Evolutionary conservation across 2,888 invertebrate genomes (phyloP), one percentile per base, ranked within the genome.

Genomic region (Eupithecia abbreviata): DNA sequence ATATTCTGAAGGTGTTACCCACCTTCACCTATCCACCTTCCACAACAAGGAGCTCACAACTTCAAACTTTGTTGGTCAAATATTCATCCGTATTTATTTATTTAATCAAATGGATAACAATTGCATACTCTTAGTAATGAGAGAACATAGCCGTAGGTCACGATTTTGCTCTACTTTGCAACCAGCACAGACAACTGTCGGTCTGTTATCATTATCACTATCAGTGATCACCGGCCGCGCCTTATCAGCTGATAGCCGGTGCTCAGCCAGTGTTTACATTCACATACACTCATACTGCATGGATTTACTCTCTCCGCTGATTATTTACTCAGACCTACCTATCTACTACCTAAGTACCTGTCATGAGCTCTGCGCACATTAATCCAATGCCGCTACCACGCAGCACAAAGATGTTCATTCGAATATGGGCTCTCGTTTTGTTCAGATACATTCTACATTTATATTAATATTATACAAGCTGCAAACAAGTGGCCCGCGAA

Each of bases 221-320:
- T 65, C 65, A 47, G 13, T 65, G n/a, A n/a, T 66, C 41, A 47
- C n/a, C 4, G 18, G 55, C 30, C 47, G 30, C 62, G 62, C 43
- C 18, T 2, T 69, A 72, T 71, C 72, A 43, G 49, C 42, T 55
- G 71, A 71, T 74, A 73, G 0, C 43, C 15, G 43, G 5, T 51
- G 42, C 15, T 75, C 68, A 78, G 71, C 71, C 55, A 30, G 3
- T 75, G 77, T 75, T 75, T 75, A 75, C 75, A 75, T 73, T 71
- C 67, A 58, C 58, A 71, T 62, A 51, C 41, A 66, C 41, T 66
- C 6, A 7, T 41, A 6, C 4, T 13, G 41, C 41, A 42, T 42
- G 66, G 42, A 42, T 42, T 66, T 42, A 15, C 15, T 42, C 12
- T 62, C 3, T 42, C 66, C 6, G 15, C 41, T 42, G 13, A 66